Evolutionary conservation across 1,140 invertebrate genomes (phyloP), one percentile per base, ranked within the genome.

Genomic region (Eubasilissa regina): DNA sequence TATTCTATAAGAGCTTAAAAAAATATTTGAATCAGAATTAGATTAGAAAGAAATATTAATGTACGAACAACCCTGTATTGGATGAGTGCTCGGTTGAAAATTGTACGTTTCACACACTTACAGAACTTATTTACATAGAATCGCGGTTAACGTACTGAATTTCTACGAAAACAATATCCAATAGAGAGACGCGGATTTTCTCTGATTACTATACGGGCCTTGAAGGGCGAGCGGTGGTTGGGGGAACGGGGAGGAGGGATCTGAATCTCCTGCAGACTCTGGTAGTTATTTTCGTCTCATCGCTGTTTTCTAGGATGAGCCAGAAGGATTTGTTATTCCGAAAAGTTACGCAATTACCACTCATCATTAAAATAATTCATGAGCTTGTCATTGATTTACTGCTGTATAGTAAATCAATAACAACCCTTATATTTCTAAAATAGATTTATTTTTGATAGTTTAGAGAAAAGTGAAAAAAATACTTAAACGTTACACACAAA

Each of bases 131-230:
- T 72, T 72, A 72, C 68, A 72, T 72, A 72, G 68, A 72, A 72
- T 53, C 44, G 68, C 68, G 68, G 68, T 53, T 51, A 66, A 66
- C 62, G 62, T 66, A 51, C 44, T 72, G 68, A 72, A 51, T 72
- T 72, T 72, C 68, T 51, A 53, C 48, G 68, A 72, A 72, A 72
- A 72, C 68, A 72, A 72, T 72, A 72, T 72, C 68, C 45, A 72
- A 72, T 72, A 21, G 64, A 68, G 64, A 72, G 62, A 66, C 62
- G 68, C 19, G 68, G 68, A 72, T 72, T 72, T 72, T 72, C 68
- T 48, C 44, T 72, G 68, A 72, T 72, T 72, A 51, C 68, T 72
- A 68, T 45, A 47, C 44, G 68, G 68, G 68, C 68, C 62, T 66
- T 66, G 11, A 17, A 66, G 62, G 25, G 25, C 4, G 62, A 3